Percentiles rank a stretch among this genome's conserved stretches.
Evolutionary conservation across 1,140 invertebrate species (phyloP).

Genomic region (Aphelenchoides fujianensis): DNA sequence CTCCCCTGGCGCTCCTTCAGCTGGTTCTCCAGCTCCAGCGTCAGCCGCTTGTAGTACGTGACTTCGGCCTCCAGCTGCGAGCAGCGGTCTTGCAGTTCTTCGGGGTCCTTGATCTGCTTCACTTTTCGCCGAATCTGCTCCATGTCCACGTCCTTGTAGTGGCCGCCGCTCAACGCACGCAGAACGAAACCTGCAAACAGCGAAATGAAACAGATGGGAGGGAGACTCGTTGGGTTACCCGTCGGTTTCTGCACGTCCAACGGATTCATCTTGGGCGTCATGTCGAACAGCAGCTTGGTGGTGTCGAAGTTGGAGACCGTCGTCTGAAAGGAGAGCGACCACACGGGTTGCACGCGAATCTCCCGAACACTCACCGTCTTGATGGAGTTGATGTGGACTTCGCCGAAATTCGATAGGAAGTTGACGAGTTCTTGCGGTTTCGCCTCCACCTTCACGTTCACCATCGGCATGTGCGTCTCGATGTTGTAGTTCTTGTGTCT

Average conservation of each 20-base stretch:
- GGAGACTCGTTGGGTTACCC: neutral
- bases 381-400: neutral
- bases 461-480: neutral
- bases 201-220: neutral
- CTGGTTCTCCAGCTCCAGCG: neutral
- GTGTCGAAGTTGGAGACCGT: neutral
- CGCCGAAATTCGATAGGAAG: neutral
- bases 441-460: neutral
- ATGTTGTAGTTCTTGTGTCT: constrained; percentile 3
- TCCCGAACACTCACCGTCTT: neutral
- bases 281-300: neutral
- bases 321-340: too few relatives aligned
- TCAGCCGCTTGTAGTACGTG: constrained; percentile 1
- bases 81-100: constrained; percentile 19
- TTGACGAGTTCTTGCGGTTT: neutral
- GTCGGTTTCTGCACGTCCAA: neutral
- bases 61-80: constrained; percentile 12
- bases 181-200: neutral
- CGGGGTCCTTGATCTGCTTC: constrained; percentile 7
- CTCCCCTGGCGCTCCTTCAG: neutral
- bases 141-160: neutral
- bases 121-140: constrained; percentile 8
- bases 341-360: too few relatives aligned
- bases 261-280: neutral
- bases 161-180: neutral